These are phyloP conservation scores for Hypomecis punctinalis DNA, from an alignment of 2,888 invertebrate genomes.

Conservation along the genomic window DNA sequence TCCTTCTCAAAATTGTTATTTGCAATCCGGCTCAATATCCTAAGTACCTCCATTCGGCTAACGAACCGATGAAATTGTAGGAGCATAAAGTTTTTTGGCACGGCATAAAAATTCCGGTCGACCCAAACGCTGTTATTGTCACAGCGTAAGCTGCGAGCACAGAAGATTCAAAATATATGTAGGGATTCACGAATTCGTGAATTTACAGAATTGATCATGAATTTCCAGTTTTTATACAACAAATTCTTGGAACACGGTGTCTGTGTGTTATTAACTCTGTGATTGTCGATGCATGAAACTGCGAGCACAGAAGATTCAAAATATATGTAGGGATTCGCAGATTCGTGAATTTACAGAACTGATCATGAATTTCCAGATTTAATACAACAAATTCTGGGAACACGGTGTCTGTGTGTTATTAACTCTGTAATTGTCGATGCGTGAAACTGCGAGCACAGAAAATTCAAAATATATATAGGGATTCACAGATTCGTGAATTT, in stretches of 20 bases:
- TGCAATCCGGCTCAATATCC: constrained; percentile 64
- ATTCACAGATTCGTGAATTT: too few relatives aligned
- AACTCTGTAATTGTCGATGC: constrained; percentile 26
- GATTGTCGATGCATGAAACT: constrained; percentile 20
- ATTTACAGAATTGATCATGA: too few relatives aligned
- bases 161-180: not conserved
- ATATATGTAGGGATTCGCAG: too few relatives aligned
- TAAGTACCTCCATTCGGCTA: constrained; percentile 62
- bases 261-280: not conserved
- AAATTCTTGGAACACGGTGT: too few relatives aligned
- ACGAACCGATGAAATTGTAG: constrained; percentile 59
- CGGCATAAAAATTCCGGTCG: constrained; percentile 32
- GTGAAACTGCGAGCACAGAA: not conserved
- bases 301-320: not conserved
- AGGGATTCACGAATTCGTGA: too few relatives aligned
- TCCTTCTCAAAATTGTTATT: constrained; percentile 50
- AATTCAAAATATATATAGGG: not conserved
- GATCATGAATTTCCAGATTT: too few relatives aligned
- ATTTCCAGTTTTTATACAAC: too few relatives aligned
- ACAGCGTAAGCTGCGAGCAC: constrained; percentile 8
- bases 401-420: too few relatives aligned
- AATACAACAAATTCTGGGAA: too few relatives aligned
- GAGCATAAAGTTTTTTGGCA: constrained; percentile 66
- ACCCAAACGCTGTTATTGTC: constrained; percentile 25
- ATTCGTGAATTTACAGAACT: too few relatives aligned